phyloP scores from a whole-genome alignment of 1,140 invertebrate species.

The Ceratitis capitata region DNA sequence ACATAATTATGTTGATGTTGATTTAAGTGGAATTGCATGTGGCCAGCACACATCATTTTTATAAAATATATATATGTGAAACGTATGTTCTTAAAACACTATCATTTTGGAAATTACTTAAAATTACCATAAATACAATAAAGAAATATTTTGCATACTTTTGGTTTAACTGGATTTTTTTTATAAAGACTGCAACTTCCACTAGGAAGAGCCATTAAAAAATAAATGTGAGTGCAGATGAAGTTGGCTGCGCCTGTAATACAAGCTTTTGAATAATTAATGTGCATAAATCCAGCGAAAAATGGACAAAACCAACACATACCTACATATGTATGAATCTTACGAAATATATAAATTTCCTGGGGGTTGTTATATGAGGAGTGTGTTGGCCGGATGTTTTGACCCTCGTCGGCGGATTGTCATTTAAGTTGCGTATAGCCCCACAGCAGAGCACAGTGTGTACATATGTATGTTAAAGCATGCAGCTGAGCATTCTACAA shows the following conservation, averaged over 20 bases:
- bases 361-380: background rate
- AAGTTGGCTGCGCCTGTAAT: background rate
- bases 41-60: background rate
- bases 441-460: background rate
- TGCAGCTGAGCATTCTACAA: background rate
- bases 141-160: background rate
- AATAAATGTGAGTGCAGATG: background rate
- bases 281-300: constrained; percentile 8
- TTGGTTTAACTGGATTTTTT: background rate
- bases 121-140: constrained; percentile 32
- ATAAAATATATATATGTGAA: background rate
- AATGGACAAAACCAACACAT: background rate
- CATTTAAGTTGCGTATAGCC: background rate
- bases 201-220: background rate
- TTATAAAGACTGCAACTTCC: background rate
- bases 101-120: constrained; percentile 6
- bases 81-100: background rate
- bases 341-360: no score
- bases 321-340: background rate
- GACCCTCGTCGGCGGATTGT: background rate
- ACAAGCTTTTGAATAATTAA: constrained; percentile 27
- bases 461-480: background rate
- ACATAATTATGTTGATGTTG: background rate
- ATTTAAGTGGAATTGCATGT: background rate
- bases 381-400: background rate